These are phyloP conservation scores for Epinephelus malabaricus DNA, from an alignment of 2,797 vertebrate genomes.

Conservation along the genomic window DNA sequence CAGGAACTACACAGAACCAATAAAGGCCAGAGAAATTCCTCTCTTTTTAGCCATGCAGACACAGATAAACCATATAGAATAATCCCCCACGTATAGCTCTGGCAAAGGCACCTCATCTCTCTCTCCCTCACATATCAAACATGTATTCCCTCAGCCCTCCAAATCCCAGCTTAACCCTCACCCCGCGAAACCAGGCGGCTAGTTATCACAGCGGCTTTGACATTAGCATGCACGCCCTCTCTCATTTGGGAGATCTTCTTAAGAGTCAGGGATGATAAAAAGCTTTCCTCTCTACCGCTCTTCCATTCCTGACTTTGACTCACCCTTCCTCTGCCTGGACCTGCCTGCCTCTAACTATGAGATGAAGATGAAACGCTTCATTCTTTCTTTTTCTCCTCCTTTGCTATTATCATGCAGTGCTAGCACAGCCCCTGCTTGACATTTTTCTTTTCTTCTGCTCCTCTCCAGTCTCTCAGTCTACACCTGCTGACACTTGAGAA, in stretches of 20 bases:
- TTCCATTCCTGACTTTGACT: slow-evolving; percentile 82
- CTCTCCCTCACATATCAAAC: slow-evolving; percentile 81
- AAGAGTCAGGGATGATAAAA: slow-evolving; percentile 83
- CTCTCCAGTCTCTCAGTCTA: slow-evolving; percentile 62
- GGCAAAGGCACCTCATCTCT: slow-evolving; percentile 80
- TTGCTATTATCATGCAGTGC: slow-evolving; percentile 78
- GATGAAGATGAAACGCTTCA: slow-evolving; percentile 80
- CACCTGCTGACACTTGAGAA: slow-evolving; percentile 80
- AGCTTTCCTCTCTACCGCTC: slow-evolving; percentile 79
- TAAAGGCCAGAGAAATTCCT: slow-evolving; percentile 60
- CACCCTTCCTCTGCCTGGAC: slow-evolving; percentile 80
- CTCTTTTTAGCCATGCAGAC: slow-evolving; percentile 62
- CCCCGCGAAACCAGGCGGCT: slow-evolving; percentile 74
- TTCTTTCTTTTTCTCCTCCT: slow-evolving; percentile 65
- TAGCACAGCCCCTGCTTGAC: slow-evolving; percentile 71
- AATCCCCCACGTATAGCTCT: slow-evolving; percentile 75
- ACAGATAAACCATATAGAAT: slow-evolving; percentile 80
- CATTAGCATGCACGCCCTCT: slow-evolving; percentile 81
- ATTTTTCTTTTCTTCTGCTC: slow-evolving; percentile 77
- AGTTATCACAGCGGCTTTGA: slow-evolving; percentile 81
- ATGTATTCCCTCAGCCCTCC: slow-evolving; percentile 79
- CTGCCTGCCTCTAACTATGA: slow-evolving; percentile 75
- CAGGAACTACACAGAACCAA: slow-evolving; percentile 48
- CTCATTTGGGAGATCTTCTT: slow-evolving; percentile 85
- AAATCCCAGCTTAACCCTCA: slow-evolving; percentile 85